Evolutionary conservation across 2,797 vertebrate species (phyloP).

Genomic region (Adrianichthys oophorus): DNA sequence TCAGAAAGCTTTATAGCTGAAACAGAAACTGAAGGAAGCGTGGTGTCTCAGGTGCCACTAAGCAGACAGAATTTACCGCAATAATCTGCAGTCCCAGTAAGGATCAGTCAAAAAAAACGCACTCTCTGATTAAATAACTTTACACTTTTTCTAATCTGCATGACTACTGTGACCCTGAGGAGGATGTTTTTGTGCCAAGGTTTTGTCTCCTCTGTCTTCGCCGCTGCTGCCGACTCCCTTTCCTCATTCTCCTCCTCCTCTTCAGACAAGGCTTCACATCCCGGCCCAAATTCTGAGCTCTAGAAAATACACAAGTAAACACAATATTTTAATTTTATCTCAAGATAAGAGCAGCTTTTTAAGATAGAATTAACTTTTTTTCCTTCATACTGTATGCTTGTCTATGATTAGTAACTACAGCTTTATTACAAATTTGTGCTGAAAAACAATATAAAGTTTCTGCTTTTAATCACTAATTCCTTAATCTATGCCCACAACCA

Average conservation of each 20-base stretch:
- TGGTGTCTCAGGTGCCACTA: constrained; percentile 2
- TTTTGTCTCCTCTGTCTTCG: constrained; percentile 23
- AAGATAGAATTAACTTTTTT: background rate
- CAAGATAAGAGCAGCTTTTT: background rate
- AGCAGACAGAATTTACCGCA: background rate
- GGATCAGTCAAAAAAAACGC: background rate
- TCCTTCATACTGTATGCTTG: background rate
- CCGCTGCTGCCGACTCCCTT: constrained; percentile 15
- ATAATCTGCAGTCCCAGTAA: constrained; percentile 2
- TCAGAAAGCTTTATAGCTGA: constrained; percentile 12
- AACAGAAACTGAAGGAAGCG: constrained; percentile 3
- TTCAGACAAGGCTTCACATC: constrained; percentile 59
- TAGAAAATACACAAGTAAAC: constrained; percentile 32
- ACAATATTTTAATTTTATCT: background rate
- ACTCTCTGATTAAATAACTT: constrained; percentile 23
- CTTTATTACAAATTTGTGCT: background rate
- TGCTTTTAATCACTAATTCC: background rate
- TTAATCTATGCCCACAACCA: background rate
- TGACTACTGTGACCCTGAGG: constrained; percentile 33
- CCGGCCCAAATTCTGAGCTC: constrained; percentile 38
- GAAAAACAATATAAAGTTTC: background rate
- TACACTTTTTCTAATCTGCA: constrained; percentile 2
- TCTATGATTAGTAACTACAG: background rate
- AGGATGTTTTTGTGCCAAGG: constrained; percentile 24
- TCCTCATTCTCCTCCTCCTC: constrained; percentile 27